A percentile compares a stretch with the other conserved stretches of the same genome.
phyloP scores from a whole-genome alignment of 2,113 vertebrate genomes.

The Spheniscus mendiculus region DNA sequence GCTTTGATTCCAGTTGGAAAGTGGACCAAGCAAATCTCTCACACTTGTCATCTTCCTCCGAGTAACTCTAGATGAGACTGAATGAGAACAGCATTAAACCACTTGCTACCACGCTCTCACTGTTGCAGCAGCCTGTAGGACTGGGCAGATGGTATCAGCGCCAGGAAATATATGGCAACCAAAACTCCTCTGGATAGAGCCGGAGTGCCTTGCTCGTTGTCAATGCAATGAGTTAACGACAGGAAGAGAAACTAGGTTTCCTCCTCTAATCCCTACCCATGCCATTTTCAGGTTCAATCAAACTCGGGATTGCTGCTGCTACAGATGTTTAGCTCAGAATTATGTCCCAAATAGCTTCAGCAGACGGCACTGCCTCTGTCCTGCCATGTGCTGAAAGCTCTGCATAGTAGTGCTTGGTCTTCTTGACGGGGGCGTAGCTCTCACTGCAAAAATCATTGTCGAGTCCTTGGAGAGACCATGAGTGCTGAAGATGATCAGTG shows the following conservation, averaged over 20 bases:
- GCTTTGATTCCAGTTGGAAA: neutral
- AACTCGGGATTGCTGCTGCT: neutral
- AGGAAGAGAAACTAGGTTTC: neutral
- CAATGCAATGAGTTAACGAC: neutral
- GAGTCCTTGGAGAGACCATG: neutral
- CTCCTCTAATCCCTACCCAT: neutral
- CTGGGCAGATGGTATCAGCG: neutral
- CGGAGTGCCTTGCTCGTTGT: neutral
- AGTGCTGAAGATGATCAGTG: neutral
- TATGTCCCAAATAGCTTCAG: neutral
- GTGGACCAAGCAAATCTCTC: neutral
- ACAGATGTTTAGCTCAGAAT: neutral
- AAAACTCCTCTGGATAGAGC: neutral
- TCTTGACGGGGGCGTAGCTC: neutral
- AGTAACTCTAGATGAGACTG: neutral
- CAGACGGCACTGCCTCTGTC: neutral
- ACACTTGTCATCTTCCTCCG: neutral
- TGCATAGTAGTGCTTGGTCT: neutral
- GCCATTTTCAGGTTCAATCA: neutral
- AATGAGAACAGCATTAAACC: neutral
- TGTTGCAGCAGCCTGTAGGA: neutral
- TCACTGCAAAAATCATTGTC: neutral
- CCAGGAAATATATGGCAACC: neutral
- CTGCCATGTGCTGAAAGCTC: neutral
- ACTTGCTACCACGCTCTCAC: neutral